These are phyloP conservation scores for Acromyrmex charruanus DNA, from an alignment of 1,140 invertebrate species.

Conservation along the genomic window DNA sequence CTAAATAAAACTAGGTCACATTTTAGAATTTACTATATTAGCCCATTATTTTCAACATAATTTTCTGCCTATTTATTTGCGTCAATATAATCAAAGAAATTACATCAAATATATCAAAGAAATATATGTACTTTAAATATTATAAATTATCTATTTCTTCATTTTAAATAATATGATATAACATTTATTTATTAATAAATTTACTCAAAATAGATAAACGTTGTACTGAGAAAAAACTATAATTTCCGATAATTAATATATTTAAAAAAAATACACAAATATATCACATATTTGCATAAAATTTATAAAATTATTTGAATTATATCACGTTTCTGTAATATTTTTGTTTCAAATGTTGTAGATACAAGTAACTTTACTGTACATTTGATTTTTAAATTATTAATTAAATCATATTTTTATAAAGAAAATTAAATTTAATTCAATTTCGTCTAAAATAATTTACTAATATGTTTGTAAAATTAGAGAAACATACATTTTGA, in stretches of 20 bases:
- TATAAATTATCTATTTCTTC: not conserved
- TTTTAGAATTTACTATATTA: slow-evolving; percentile 2
- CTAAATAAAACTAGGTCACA: slow-evolving; percentile 7
- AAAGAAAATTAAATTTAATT: not conserved
- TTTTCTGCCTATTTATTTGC: not conserved
- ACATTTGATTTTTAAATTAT: not conserved
- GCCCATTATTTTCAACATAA: not conserved
- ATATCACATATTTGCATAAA: not conserved
- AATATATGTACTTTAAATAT: not conserved
- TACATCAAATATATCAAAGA: not conserved
- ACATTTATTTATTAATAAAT: not conserved
- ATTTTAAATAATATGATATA: not conserved
- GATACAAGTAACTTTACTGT: too few species aligned
- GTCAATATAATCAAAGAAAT: not conserved
- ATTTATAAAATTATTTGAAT: not conserved
- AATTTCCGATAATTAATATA: not conserved
- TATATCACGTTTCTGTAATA: not conserved
- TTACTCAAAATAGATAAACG: not conserved
- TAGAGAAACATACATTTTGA: not conserved
- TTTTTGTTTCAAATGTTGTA: too few species aligned
- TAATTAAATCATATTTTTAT: not conserved
- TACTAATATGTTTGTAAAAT: not conserved
- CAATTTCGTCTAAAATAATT: not conserved
- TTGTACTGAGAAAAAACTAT: not conserved
- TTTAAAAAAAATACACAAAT: slow-evolving; percentile 2